Base-by-base conservation (phyloP, 2,113 vertebrate genomes). In the Aramus guarauna region DNA sequence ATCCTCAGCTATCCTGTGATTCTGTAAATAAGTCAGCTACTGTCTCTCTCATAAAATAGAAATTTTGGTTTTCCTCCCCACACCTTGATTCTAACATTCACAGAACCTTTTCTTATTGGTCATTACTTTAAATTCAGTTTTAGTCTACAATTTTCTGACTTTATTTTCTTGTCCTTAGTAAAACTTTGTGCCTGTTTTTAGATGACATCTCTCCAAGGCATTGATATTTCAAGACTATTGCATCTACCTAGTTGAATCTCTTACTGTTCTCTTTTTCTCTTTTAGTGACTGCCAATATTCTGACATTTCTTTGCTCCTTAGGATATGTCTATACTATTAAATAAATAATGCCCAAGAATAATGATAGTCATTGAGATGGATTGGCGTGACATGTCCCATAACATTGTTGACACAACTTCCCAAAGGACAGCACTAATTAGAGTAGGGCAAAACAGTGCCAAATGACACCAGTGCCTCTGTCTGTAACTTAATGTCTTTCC, bases 381-480 rank as follows among this genome's bases (percentile, higher is more conserved):
- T 37, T 26, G 23, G 5, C 58, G 47, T 85, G 41, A 37, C 11
- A 4, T 58, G 12, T 76, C 29, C 58, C 30, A 2, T 79, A n/a
- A 18, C 3, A 32, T 34, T n/a, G 20, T 52, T 72, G 16, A 6
- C 36, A 37, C 11, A 22, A 43, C 5, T 3, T 36, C 17, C 52
- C 41, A 39, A 41, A 36, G 41, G 19, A 79, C 22, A 32, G 12
- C 26, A 6, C 24, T 58, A 62, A 41, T 47, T 55, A 37, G 6
- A 62, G 26, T 17, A 75, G 56, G 52, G 13, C 27, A 75, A 20
- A 86, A 48, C 37, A 74, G 23, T 48, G 37, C 6, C 36, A 4
- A 37, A 0, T 60, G n/a, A 34, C 50, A 45, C 14, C 0, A 0
- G 3, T 56, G 10, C 11, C 79, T 73, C n/a, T 81, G 6, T 68